Percentiles rank a stretch among this genome's conserved stretches.
Conservation (phyloP, 2,888 invertebrate genomes). For the Phaedon cochleariae region DNA sequence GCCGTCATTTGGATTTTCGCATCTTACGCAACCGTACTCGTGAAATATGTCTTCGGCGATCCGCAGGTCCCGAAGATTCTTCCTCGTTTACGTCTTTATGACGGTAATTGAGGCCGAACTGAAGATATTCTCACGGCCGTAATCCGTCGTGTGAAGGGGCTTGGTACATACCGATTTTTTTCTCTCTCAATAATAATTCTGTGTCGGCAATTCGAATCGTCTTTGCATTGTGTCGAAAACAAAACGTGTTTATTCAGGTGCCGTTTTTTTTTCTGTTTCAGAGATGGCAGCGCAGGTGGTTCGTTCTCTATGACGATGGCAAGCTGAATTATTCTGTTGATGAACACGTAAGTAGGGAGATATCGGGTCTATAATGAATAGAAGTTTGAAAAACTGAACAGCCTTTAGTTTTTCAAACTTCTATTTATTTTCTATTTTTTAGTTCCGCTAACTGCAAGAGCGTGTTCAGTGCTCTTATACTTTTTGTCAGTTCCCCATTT, state of each 20-base stretch:
- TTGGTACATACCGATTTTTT: not conserved
- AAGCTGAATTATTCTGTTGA: conserved; percentile 97
- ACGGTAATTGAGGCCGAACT: conserved; percentile 10
- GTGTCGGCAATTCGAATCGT: too few relatives aligned
- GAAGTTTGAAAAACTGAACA: not conserved
- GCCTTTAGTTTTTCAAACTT: too few relatives aligned
- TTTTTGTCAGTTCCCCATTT: too few relatives aligned
- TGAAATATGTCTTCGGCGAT: conserved; percentile 14
- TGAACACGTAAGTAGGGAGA: conserved; percentile 86
- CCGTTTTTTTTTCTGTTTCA: conserved; percentile 67
- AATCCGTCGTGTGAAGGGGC: not conserved
- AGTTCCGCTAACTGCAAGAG: too few relatives aligned
- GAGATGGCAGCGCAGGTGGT: conserved; percentile 99
- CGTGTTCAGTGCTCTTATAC: too few relatives aligned
- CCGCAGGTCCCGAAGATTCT: conserved; percentile 6
- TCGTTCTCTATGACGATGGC: conserved; percentile 96
- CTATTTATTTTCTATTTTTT: too few relatives aligned
- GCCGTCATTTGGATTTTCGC: not conserved
- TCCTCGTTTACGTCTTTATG: conserved; percentile 17
- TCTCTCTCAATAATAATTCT: not conserved
- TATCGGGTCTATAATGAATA: too few relatives aligned
- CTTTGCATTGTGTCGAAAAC: too few relatives aligned
- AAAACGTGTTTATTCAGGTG: not conserved
- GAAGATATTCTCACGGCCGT: conserved; percentile 14
- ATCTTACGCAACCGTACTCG: conserved; percentile 7